Evolutionary conservation across 2,113 vertebrate species (phyloP).

Genomic region (Orthonyx spaldingii): DNA sequence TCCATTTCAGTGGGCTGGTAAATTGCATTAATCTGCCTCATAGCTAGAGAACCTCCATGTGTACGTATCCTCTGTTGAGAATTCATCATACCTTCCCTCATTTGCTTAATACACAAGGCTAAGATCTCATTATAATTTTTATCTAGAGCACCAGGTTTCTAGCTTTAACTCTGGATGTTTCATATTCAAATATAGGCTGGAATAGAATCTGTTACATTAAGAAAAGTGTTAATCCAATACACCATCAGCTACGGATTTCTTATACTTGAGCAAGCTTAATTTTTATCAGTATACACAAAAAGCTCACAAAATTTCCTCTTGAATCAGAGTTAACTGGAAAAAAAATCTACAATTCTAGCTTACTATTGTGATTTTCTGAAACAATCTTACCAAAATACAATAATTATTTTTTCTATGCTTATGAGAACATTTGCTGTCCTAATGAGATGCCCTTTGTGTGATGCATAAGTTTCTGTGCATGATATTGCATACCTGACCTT

Average conservation of each 20-base stretch:
- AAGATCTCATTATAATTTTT: background rate
- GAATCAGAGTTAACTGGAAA: background rate
- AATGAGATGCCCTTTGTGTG: background rate
- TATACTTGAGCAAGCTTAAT: background rate
- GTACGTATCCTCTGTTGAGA: background rate
- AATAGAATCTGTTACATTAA: background rate
- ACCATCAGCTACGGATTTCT: background rate
- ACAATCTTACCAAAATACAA: background rate
- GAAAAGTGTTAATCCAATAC: background rate
- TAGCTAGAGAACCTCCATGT: background rate
- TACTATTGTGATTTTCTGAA: background rate
- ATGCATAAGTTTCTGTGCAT: background rate
- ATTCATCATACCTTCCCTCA: background rate
- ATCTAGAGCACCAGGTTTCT: background rate
- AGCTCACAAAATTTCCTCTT: background rate
- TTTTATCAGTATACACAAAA: background rate
- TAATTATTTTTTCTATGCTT: background rate
- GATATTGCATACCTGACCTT: background rate
- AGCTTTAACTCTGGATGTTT: background rate
- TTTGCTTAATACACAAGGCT: background rate
- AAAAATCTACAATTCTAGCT: background rate
- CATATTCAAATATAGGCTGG: background rate
- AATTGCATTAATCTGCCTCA: background rate
- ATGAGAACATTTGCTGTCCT: background rate
- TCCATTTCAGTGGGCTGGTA: background rate